phyloP scores from a whole-genome alignment of 2,888 invertebrate genomes.

The Melieria crassipennis region DNA sequence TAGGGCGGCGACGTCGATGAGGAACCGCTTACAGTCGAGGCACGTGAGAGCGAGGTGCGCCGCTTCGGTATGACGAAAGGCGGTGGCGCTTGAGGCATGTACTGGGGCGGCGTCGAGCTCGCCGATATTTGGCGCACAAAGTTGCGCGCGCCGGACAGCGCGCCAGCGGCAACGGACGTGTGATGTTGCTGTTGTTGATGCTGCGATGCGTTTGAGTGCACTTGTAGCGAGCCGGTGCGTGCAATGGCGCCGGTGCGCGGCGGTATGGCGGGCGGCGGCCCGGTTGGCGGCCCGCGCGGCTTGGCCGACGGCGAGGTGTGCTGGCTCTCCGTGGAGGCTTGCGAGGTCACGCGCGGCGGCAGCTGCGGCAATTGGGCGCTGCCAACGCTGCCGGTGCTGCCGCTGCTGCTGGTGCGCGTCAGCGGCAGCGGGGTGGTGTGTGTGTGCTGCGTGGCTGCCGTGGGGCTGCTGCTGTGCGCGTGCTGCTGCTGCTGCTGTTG shows the following conservation, averaged over 20 bases:
- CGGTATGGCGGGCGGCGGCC: constrained; percentile 66
- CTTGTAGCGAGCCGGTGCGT: constrained; percentile 62
- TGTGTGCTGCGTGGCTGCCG: constrained; percentile 3
- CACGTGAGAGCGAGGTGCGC: constrained; percentile 57
- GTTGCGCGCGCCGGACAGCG: constrained; percentile 43
- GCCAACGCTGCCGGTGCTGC: constrained; percentile 38
- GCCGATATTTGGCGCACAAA: constrained; percentile 63
- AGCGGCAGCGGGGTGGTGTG: constrained; percentile 30
- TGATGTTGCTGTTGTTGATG: background rate
- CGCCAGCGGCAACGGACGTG: constrained; percentile 17
- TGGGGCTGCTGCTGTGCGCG: constrained; percentile 17
- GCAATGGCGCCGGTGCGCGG: constrained; percentile 61
- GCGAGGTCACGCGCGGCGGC: constrained; percentile 63
- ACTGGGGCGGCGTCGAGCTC: constrained; percentile 64
- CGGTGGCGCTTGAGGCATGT: constrained; percentile 64
- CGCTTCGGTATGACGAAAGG: constrained; percentile 65
- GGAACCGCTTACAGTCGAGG: constrained; percentile 52
- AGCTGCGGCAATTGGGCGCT: constrained; percentile 57
- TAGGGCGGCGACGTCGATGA: constrained; percentile 29
- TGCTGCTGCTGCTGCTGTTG: constrained; percentile 16
- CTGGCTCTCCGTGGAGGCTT: constrained; percentile 58
- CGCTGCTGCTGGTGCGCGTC: constrained; percentile 31
- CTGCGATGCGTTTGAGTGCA: constrained; percentile 44
- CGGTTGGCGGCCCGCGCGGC: constrained; percentile 57
- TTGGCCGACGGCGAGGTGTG: constrained; percentile 51